A percentile compares a stretch with the other conserved stretches of the same genome.
phyloP scores from a whole-genome alignment of 2,113 vertebrate species.

The Heterocephalus glaber region DNA sequence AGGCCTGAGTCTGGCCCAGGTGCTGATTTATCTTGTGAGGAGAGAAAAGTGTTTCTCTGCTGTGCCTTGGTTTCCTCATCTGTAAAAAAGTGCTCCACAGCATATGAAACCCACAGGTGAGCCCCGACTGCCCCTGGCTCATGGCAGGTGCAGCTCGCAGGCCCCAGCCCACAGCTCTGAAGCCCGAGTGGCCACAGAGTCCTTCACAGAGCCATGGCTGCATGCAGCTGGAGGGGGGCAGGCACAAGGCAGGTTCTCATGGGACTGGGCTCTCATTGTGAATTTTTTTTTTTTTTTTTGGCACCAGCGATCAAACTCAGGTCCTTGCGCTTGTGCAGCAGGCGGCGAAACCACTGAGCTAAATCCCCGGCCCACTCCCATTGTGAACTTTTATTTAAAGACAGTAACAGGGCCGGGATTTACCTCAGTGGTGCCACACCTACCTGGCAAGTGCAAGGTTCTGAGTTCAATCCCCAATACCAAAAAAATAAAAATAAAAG shows the following conservation, averaged over 20 bases:
- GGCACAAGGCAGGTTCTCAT: not conserved
- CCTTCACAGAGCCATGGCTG: accelerated
- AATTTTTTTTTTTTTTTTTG: not conserved
- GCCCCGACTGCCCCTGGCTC: not conserved
- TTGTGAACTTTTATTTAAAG: too few relatives aligned
- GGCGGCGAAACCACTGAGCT: too few relatives aligned
- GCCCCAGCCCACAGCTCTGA: accelerated
- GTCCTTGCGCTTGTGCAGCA: too few relatives aligned
- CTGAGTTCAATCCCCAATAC: too few relatives aligned
- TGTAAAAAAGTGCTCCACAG: not conserved
- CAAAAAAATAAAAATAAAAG: too few relatives aligned
- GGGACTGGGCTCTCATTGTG: not conserved
- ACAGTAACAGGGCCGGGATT: too few relatives aligned
- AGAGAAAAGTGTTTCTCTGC: not conserved
- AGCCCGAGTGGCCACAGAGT: accelerated
- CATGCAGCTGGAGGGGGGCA: accelerated
- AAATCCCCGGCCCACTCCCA: too few relatives aligned
- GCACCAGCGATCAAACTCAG: too few relatives aligned
- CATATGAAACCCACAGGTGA: not conserved
- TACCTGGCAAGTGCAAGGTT: too few relatives aligned
- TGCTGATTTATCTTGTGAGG: not conserved
- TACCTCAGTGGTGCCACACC: too few relatives aligned
- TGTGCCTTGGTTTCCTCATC: not conserved
- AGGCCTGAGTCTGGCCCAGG: not conserved
- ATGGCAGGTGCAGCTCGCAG: accelerated